Evolutionary conservation across 2,888 invertebrate genomes (phyloP), one percentile per base, ranked within the genome.

Genomic region (Drosophila conformis): DNA sequence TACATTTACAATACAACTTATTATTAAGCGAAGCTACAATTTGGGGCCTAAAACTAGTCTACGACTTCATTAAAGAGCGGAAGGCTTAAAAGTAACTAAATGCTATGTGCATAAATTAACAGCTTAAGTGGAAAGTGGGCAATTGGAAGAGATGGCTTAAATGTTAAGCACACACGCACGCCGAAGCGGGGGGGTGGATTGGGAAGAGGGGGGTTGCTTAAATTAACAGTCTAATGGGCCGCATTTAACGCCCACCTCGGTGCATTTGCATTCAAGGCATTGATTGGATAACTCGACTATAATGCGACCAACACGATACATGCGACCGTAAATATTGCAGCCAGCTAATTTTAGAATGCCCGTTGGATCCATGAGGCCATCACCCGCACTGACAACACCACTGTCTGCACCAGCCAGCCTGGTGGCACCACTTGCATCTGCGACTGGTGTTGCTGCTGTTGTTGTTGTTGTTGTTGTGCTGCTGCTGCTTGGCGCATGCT

Each of bases 261-360:
- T 97, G 93, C 98, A 98, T 93, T 96, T 96, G 93, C 98, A 98
- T 93, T 97, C 96, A 80, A 96, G 94, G 93, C 98, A 98, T 18
- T 96, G 95, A 67, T 95, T 95, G 8, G 97, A 97, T 73, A 98
- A 93, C 93, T 98, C 97, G 2, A 96, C 94, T 83, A 98, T 97
- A 80, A 97, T 96, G 87, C 96, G 94, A 5, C 97, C 97, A 13
- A 97, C 96, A 31, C 96, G 94, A 92, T 97, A 97, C 96, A 97
- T 97, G 76, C 96, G 94, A 8, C 98, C 98, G 89, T 97, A 97
- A 85, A 98, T 97, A 93, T 98, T 98, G 91, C 98, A 98, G 1
- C 97, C 97, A 15, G 97, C 97, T 73, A 97, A 92, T 92, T 97
- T 97, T 52, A 97, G 93, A 59, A 96, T 93, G 40, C 96, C 95